Evolutionary conservation across 2,113 vertebrate genomes (phyloP), one percentile per base, ranked within the genome.

Genomic region (Acrocephalus kingi): DNA sequence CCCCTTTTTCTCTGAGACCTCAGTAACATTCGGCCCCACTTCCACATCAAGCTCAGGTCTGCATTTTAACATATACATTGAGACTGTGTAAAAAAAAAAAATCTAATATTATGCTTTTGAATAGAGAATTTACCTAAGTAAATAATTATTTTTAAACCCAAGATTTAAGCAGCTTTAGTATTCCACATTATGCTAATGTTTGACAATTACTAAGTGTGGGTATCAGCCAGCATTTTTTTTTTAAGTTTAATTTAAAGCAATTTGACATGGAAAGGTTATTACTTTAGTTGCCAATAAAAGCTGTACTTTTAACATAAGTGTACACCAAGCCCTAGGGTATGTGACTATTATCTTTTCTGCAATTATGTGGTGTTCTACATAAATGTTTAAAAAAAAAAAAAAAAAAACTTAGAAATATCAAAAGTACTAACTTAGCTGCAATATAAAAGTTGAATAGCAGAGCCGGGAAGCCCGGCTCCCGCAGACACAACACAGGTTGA

Each of bases 281-380:
- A 98, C 97, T 98, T 98, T 97, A 98, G 97, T 98, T 98, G 98
- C 97, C 98, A 98, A 98, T 98, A 98, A 98, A 98, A 98, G 98
- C 98, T 98, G 97, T 98, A 98, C 98, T 98, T 98, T 98, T 98
- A 98, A 98, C 98, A 97, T 98, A 98, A 98, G 97, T 98, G 98
- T 98, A 98, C 98, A 98, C 98, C 97, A 97, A 98, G 98, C 98
- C 98, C 98, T 97, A 97, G 98, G 98, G 98, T 98, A 98, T 97
- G 97, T 98, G 98, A 98, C 98, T 98, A 98, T 98, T 98, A 98
- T 98, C 98, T 98, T 98, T 98, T 97, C 98, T 97, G 97, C 98
- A 98, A 98, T 98, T 98, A 98, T 98, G 97, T 98, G 97, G 98
- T 98, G 97, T 98, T 98, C 98, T 98, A 98, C 98, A 98, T 98